A percentile compares a stretch with the other conserved stretches of the same genome.
Conservation (phyloP, 1,140 invertebrate genomes). For the Diuraphis noxia region DNA sequence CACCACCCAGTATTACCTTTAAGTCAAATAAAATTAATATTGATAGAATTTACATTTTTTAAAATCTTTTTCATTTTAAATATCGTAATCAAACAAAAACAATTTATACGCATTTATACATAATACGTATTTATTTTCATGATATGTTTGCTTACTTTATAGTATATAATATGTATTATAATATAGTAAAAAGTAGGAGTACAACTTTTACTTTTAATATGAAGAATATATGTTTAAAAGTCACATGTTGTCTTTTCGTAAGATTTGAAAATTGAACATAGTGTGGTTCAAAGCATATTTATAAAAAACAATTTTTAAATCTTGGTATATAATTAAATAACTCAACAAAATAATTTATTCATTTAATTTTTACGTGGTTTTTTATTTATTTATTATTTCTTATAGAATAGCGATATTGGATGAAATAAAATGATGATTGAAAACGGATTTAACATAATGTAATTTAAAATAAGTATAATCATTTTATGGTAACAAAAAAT, state of each 20-base stretch:
- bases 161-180: no score
- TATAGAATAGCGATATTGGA: neutral
- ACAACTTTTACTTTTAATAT: neutral
- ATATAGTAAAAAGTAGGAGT: neutral
- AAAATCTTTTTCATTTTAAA: neutral
- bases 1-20: constrained; percentile 75
- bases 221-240: neutral
- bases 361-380: neutral
- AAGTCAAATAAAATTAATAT: constrained; percentile 35
- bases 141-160: no score
- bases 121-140: neutral
- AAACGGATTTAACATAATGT: neutral
- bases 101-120: neutral
- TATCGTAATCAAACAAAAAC: neutral
- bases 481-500: neutral
- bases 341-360: neutral
- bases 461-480: neutral
- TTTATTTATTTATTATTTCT: neutral
- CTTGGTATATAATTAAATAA: neutral
- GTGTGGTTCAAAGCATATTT: neutral
- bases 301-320: neutral
- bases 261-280: neutral
- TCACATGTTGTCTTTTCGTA: neutral
- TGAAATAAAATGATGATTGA: neutral
- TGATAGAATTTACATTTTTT: neutral